A percentile compares a stretch with the other conserved stretches of the same genome.
These are phyloP conservation scores for Campylomormyrus tamandua DNA, from an alignment of 2,113 vertebrate species.

Conservation along the genomic window DNA sequence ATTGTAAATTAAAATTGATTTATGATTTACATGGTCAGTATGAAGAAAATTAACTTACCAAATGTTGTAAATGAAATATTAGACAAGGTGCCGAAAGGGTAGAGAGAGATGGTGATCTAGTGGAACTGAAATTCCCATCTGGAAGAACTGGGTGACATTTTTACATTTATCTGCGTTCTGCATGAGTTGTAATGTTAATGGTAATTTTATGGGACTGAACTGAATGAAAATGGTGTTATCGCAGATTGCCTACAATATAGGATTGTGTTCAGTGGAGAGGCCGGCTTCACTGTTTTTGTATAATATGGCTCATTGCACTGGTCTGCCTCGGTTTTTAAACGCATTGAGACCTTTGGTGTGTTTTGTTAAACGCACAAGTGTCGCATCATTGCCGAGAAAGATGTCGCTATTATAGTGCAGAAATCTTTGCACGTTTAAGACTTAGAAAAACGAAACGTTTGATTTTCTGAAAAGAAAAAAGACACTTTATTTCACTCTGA, in stretches of 20 bases:
- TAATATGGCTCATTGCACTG: conserved; percentile 83
- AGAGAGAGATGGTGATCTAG: conserved; percentile 92
- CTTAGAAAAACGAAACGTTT: not conserved
- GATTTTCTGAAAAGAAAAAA: not conserved
- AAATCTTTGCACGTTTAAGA: not conserved
- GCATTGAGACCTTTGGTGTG: conserved; percentile 77
- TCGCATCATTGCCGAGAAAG: conserved; percentile 53
- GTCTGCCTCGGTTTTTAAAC: conserved; percentile 75
- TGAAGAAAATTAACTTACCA: conserved; percentile 98
- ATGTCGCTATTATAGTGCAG: not conserved
- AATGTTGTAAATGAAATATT: conserved; percentile 99
- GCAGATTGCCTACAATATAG: conserved; percentile 87
- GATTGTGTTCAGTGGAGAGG: conserved; percentile 66
- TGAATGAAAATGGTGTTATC: conserved; percentile 96
- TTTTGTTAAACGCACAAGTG: conserved; percentile 71
- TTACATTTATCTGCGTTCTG: conserved; percentile 95
- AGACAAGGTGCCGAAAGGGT: conserved; percentile 73
- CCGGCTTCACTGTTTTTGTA: conserved; percentile 74
- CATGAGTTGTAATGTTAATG: conserved; percentile 99
- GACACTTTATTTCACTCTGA: not conserved
- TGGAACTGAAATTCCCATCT: conserved; percentile 94
- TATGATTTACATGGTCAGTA: conserved; percentile 99
- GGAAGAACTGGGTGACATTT: conserved; percentile 98
- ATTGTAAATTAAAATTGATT: conserved; percentile 99
- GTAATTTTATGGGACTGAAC: conserved; percentile 99